Evolutionary conservation across 2,797 vertebrate species (phyloP).

Genomic region (Epinephelus coioides): DNA sequence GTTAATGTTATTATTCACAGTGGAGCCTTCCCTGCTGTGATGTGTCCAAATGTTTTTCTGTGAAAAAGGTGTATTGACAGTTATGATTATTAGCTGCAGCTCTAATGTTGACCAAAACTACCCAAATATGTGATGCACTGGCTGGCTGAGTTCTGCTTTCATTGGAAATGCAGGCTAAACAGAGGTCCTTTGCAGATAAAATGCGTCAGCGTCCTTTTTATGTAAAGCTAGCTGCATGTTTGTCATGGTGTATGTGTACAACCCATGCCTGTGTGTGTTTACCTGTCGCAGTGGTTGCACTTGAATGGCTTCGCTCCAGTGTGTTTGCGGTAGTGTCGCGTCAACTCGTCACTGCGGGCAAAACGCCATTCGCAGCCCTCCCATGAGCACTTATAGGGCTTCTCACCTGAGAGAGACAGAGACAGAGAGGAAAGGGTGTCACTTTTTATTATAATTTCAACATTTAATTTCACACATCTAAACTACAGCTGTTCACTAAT

Average conservation of each 20-base stretch:
- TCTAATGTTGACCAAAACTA: not conserved
- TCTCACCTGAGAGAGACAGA: conserved; percentile 89
- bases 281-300: conserved; percentile 99
- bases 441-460: conserved; percentile 65
- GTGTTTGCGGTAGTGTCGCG: conserved; percentile 98
- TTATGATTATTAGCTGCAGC: not conserved
- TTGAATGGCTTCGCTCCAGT: conserved; percentile 98
- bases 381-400: conserved; percentile 98
- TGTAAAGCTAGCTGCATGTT: not conserved
- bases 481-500: conserved; percentile 74
- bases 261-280: conserved; percentile 47
- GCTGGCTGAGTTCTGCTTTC: not conserved
- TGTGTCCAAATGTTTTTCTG: not conserved
- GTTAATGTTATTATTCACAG: not conserved
- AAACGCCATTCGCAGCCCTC: conserved; percentile 97
- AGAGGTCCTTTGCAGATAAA: not conserved
- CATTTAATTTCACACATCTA: conserved; percentile 68
- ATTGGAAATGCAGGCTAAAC: not conserved
- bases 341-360: conserved; percentile 96
- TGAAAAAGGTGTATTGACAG: not conserved
- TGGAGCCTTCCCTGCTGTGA: not conserved
- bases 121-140: not conserved
- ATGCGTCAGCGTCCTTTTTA: not conserved
- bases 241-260: not conserved
- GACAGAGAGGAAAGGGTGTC: conserved; percentile 37